These are phyloP conservation scores for Fulica atra DNA, from an alignment of 2,113 vertebrate species.

Conservation along the genomic window DNA sequence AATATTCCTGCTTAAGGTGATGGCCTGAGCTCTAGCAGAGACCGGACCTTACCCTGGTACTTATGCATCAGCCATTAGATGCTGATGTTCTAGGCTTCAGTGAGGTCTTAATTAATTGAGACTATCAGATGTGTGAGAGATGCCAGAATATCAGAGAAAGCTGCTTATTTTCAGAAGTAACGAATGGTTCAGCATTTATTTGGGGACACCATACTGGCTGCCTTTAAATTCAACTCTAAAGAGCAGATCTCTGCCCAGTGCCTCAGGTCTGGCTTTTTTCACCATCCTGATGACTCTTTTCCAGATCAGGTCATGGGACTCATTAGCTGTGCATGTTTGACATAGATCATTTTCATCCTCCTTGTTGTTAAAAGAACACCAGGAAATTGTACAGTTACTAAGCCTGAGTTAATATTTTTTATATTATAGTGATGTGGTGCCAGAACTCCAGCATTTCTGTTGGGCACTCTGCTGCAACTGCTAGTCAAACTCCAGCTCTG, in stretches of 20 bases:
- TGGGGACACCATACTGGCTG: not conserved
- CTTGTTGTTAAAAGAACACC: constrained; percentile 45
- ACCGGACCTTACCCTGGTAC: not conserved
- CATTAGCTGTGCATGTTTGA: constrained; percentile 36
- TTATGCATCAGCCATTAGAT: not conserved
- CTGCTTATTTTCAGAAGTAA: not conserved
- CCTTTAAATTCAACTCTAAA: not conserved
- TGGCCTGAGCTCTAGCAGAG: not conserved
- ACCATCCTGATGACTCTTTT: constrained; percentile 8
- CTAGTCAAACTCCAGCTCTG: constrained; percentile 10
- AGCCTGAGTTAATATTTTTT: constrained; percentile 53
- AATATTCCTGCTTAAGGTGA: not conserved
- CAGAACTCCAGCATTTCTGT: constrained; percentile 43
- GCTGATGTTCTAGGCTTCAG: not conserved
- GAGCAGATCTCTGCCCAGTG: not conserved
- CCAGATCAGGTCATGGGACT: constrained; percentile 23
- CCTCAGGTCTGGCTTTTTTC: constrained; percentile 14
- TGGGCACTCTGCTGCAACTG: constrained; percentile 1
- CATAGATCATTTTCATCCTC: constrained; percentile 27
- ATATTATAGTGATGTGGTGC: not conserved
- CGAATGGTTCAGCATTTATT: not conserved
- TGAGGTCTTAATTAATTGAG: not conserved
- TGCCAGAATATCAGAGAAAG: not conserved
- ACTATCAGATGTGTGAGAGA: not conserved
- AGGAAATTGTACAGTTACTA: constrained; percentile 56